Conservation (phyloP, 2,888 invertebrate species). For the Stegana nigrithorax region DNA sequence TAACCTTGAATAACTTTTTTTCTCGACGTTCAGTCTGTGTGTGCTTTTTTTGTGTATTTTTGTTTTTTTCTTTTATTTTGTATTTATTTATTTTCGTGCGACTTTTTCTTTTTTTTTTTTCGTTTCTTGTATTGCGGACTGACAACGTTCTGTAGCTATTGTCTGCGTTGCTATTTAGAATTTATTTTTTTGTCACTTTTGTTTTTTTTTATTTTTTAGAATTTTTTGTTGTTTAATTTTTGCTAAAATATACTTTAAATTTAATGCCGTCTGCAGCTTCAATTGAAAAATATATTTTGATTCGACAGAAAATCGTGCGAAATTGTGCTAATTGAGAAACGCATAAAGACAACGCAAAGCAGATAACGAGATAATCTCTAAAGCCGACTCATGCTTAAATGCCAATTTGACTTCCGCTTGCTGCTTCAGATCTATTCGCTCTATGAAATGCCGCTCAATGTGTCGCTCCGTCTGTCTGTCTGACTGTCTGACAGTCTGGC, state of each 20-base stretch:
- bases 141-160: background rate
- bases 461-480: background rate
- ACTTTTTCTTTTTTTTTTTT: background rate
- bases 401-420: conserved; percentile 11
- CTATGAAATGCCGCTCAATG: too few species aligned
- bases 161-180: conserved; percentile 1
- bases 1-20: conserved; percentile 61
- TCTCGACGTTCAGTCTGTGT: too few species aligned
- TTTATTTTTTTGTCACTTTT: background rate
- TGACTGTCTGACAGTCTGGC: background rate
- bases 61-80: background rate
- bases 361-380: background rate
- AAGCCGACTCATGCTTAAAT: background rate
- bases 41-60: background rate
- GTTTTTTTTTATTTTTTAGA: background rate
- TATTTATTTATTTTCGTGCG: conserved; percentile 2
- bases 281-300: conserved; percentile 5
- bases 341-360: background rate
- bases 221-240: too few species aligned
- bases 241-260: conserved; percentile 1
- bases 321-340: background rate
- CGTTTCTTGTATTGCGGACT: background rate
- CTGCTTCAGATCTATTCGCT: too few species aligned
- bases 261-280: conserved; percentile 13
- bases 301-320: background rate